phyloP scores from a whole-genome alignment of 2,888 invertebrate species.

The Fissipunctia ypsillon region DNA sequence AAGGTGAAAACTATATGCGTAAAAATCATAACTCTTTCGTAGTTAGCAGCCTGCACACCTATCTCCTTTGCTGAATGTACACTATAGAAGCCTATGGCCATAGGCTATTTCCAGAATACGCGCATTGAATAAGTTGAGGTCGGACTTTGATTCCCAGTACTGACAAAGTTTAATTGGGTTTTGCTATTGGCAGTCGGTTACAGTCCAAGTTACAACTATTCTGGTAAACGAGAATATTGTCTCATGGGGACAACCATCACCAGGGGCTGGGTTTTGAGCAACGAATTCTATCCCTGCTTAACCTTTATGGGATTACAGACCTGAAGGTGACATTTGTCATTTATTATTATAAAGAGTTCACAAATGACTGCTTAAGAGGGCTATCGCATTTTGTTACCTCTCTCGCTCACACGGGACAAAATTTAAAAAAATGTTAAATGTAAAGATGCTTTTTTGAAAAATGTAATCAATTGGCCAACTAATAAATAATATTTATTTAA shows the following conservation, averaged over 20 bases:
- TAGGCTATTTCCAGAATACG: conserved; percentile 38
- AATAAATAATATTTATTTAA: too few relatives aligned
- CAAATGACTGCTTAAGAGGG: background rate
- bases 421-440: too few relatives aligned
- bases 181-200: conserved; percentile 56
- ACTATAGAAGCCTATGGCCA: conserved; percentile 4
- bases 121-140: conserved; percentile 46
- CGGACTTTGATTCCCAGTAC: conserved; percentile 50
- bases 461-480: too few relatives aligned
- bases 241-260: conserved; percentile 42
- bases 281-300: conserved; percentile 10
- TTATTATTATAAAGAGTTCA: background rate
- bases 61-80: background rate
- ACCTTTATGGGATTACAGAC: background rate
- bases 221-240: conserved; percentile 42
- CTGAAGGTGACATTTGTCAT: background rate
- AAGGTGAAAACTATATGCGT: background rate
- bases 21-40: too few relatives aligned
- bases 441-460: too few relatives aligned
- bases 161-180: conserved; percentile 53
- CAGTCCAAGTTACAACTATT: conserved; percentile 47
- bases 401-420: too few relatives aligned
- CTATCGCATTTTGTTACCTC: too few relatives aligned
- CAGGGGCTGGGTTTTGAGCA: conserved; percentile 10
- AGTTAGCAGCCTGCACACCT: background rate